These are phyloP conservation scores for Pachyramphus minor DNA, from an alignment of 2,113 vertebrate genomes.

Conservation along the genomic window DNA sequence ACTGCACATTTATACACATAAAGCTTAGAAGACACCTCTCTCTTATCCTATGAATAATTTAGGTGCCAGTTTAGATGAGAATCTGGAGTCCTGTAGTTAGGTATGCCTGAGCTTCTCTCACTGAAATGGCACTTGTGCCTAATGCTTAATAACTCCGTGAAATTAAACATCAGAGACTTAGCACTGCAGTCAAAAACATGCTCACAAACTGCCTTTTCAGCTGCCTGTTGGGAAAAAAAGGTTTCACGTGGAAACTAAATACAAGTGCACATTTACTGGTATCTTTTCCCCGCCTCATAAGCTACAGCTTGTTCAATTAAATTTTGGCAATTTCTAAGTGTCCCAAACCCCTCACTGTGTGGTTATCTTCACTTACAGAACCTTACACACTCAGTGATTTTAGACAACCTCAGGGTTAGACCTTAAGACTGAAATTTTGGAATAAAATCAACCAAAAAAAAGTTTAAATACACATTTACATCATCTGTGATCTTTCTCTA, in stretches of 20 bases:
- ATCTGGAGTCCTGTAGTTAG: neutral
- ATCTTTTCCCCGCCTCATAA: neutral
- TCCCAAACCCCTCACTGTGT: fast-evolving
- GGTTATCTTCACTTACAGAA: neutral
- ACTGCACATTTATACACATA: neutral
- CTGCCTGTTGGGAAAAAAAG: neutral
- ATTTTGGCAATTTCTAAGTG: neutral
- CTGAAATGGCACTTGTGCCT: neutral
- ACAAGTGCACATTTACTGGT: neutral
- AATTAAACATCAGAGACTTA: neutral
- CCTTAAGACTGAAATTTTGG: neutral
- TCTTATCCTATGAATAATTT: neutral
- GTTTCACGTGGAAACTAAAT: neutral
- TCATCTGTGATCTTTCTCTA: neutral
- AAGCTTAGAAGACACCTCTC: neutral
- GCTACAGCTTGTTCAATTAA: neutral
- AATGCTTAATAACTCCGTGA: neutral
- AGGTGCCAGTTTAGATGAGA: neutral
- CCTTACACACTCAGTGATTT: neutral
- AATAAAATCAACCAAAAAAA: neutral
- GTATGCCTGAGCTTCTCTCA: neutral
- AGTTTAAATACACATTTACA: neutral
- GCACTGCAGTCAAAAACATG: neutral
- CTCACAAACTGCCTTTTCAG: neutral
- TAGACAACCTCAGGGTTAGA: neutral